phyloP scores from a whole-genome alignment of 2,113 vertebrate genomes.

The Hippocampus abdominalis region DNA sequence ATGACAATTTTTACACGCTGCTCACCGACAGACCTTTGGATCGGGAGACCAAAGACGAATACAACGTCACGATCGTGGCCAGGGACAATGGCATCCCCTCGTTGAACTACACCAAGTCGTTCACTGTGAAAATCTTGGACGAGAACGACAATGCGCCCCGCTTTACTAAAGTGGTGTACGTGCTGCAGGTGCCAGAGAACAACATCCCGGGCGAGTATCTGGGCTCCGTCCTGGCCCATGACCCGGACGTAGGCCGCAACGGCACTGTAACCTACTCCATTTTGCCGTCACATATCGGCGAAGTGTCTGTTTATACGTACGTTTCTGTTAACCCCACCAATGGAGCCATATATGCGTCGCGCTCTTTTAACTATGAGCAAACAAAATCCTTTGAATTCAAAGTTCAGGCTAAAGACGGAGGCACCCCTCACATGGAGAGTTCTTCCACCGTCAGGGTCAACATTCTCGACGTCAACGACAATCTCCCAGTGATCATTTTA shows the following conservation, averaged over 20 bases:
- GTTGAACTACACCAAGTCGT: conserved; percentile 94
- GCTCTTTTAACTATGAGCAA: conserved; percentile 97
- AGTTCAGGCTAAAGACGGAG: conserved; percentile 94
- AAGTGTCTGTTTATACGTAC: conserved; percentile 86
- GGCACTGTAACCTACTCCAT: conserved; percentile 95
- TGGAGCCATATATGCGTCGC: conserved; percentile 95
- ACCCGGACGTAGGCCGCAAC: conserved; percentile 93
- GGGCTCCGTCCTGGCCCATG: conserved; percentile 92
- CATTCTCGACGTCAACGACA: conserved; percentile 92
- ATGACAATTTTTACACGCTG: conserved; percentile 94
- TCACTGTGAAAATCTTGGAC: conserved; percentile 90
- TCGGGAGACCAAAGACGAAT: conserved; percentile 91
- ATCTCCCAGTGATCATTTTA: conserved; percentile 90
- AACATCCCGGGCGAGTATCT: conserved; percentile 97
- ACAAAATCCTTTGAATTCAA: conserved; percentile 98
- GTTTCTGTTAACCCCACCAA: conserved; percentile 97
- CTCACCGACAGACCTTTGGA: conserved; percentile 93
- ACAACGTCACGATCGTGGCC: conserved; percentile 95
- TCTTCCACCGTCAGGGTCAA: conserved; percentile 90
- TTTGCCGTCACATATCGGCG: conserved; percentile 89
- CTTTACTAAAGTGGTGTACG: conserved; percentile 92
- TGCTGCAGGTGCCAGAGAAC: conserved; percentile 95
- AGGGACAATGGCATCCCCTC: conserved; percentile 91
- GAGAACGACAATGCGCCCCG: conserved; percentile 96
- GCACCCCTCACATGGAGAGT: conserved; percentile 92